Percentiles rank a stretch among this genome's conserved stretches.
Evolutionary conservation across 92 coral and sea anemone genomes (phyloP).

Genomic region (Porites cylindrica): DNA sequence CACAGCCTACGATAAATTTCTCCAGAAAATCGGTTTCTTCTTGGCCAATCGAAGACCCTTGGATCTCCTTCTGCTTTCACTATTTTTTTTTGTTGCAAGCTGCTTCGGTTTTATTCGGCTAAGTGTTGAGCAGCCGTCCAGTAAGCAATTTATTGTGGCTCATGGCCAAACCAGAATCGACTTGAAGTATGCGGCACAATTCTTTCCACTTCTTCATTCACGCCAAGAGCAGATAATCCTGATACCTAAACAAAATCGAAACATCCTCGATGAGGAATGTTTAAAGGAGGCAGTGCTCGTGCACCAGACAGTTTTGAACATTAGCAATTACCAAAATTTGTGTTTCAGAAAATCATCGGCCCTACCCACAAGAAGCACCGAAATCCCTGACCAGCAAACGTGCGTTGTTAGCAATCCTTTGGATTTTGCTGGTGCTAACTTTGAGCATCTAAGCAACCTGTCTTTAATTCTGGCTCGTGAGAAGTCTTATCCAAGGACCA

Average conservation of each 20-base stretch:
- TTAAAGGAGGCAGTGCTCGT: conserved; percentile 50
- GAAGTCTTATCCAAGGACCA: not conserved
- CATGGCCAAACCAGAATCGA: conserved; percentile 21
- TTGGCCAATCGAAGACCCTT: conserved; percentile 34
- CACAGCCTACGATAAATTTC: conserved; percentile 29
- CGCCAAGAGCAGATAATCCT: conserved; percentile 47
- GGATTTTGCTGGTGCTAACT: conserved; percentile 31
- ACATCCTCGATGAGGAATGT: conserved; percentile 51
- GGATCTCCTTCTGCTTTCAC: not conserved
- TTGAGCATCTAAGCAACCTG: conserved; percentile 17
- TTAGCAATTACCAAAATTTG: conserved; percentile 22
- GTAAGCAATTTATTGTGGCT: conserved; percentile 7
- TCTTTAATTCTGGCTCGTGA: conserved; percentile 20
- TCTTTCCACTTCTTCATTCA: conserved; percentile 37
- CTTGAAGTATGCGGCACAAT: conserved; percentile 24
- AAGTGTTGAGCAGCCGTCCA: conserved; percentile 9
- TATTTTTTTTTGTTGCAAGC: conserved; percentile 14
- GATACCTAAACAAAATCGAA: conserved; percentile 22
- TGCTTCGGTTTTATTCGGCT: conserved; percentile 57
- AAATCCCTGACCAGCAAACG: not conserved
- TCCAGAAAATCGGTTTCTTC: conserved; percentile 49
- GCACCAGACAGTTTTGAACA: conserved; percentile 43
- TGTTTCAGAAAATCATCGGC: conserved; percentile 18
- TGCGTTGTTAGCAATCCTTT: conserved; percentile 35
- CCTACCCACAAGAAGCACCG: no score